A percentile compares a stretch with the other conserved stretches of the same genome.
Conservation (phyloP, 2,797 vertebrate species). For the Paguma larvata region DNA sequence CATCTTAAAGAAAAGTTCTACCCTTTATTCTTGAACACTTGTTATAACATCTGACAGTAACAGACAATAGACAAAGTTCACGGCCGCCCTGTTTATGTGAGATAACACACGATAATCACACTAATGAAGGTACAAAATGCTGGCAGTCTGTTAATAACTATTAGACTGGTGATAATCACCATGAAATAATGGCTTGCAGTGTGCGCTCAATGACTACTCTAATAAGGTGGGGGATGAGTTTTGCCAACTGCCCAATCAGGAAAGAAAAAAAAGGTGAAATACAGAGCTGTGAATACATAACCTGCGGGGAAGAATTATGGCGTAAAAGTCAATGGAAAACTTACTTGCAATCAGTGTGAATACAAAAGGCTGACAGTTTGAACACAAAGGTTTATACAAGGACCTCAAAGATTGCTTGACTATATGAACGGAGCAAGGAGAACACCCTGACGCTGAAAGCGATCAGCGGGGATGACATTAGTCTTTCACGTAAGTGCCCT, state of each 20-base stretch:
- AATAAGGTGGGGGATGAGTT: not conserved
- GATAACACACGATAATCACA: not conserved
- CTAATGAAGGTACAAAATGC: not conserved
- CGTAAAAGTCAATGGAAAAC: not conserved
- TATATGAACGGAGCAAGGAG: not conserved
- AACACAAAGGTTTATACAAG: not conserved
- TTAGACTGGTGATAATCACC: not conserved
- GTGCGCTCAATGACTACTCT: not conserved
- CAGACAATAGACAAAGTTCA: not conserved
- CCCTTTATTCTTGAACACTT: not conserved
- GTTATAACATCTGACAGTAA: not conserved
- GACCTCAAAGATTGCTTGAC: not conserved
- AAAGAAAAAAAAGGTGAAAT: not conserved
- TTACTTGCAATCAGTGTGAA: not conserved
- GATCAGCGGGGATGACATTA: not conserved
- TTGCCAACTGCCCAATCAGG: not conserved
- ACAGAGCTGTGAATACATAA: not conserved
- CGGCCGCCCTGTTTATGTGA: not conserved
- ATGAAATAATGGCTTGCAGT: not conserved
- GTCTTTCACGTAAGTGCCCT: not conserved
- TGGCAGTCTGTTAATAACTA: slow-evolving; percentile 45
- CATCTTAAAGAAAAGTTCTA: not conserved
- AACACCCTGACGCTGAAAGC: not conserved
- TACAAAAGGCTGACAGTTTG: not conserved
- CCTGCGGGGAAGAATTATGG: not conserved